These are phyloP conservation scores for Fragum sueziense DNA, from an alignment of 2,888 invertebrate genomes.

Conservation along the genomic window DNA sequence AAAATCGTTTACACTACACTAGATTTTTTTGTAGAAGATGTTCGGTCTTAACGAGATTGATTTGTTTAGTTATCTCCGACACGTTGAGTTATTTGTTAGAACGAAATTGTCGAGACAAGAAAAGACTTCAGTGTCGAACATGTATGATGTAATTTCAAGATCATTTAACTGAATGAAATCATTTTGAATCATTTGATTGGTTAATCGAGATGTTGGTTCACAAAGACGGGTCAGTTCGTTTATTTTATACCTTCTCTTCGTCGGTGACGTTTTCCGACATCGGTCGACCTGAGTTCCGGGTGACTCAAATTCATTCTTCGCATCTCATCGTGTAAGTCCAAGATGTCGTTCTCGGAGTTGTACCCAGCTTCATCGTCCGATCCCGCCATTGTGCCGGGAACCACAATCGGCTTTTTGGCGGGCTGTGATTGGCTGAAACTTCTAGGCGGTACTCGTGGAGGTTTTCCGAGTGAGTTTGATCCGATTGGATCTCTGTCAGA, in stretches of 20 bases:
- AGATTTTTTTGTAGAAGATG: too few relatives aligned
- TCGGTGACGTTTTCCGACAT: not conserved
- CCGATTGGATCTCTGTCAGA: slow-evolving; percentile 18
- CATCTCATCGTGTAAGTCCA: slow-evolving; percentile 58
- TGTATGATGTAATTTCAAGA: too few relatives aligned
- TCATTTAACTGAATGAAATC: too few relatives aligned
- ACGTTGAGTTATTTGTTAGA: too few relatives aligned
- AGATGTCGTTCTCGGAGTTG: slow-evolving; percentile 49
- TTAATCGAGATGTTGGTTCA: too few relatives aligned
- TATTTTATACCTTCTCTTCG: slow-evolving; percentile 44
- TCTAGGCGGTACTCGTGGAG: slow-evolving; percentile 41
- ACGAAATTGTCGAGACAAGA: too few relatives aligned
- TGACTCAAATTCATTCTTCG: slow-evolving; percentile 55
- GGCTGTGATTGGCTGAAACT: slow-evolving; percentile 16
- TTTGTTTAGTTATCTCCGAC: too few relatives aligned
- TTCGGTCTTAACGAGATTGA: too few relatives aligned
- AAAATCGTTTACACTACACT: too few relatives aligned
- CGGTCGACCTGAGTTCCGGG: slow-evolving; percentile 19
- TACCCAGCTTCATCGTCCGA: slow-evolving; percentile 57
- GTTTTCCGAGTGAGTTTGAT: slow-evolving; percentile 9
- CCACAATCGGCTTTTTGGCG: slow-evolving; percentile 29
- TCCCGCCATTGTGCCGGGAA: slow-evolving; percentile 44
- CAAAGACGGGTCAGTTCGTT: too few relatives aligned
- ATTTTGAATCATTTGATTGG: too few relatives aligned
- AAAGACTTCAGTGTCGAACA: too few relatives aligned